Conservation (phyloP, 1,140 invertebrate species). For the Phymastichus coffea region DNA sequence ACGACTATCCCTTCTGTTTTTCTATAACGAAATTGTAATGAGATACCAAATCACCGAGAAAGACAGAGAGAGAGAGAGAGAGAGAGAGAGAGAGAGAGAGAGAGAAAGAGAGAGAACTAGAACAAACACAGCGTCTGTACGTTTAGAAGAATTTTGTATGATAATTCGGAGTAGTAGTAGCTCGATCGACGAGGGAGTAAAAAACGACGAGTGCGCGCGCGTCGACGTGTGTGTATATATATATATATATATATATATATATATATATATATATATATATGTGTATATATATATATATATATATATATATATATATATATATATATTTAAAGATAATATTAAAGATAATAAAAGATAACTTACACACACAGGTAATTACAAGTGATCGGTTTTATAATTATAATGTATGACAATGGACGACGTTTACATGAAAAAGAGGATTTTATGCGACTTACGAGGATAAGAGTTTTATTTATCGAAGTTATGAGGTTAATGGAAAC, state of each 20-base stretch:
- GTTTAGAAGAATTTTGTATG: slow-evolving; percentile 19
- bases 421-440: slow-evolving; percentile 4
- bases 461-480: background rate
- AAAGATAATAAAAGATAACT: too few species aligned
- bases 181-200: background rate
- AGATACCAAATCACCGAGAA: too few species aligned
- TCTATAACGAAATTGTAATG: background rate
- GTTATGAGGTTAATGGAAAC: background rate
- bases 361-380: too few species aligned
- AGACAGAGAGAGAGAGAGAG: too few species aligned
- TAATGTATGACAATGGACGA: slow-evolving; percentile 15
- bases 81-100: too few species aligned
- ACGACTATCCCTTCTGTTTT: slow-evolving; percentile 3
- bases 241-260: too few species aligned
- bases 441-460: slow-evolving; percentile 11
- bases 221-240: too few species aligned
- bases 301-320: too few species aligned
- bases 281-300: too few species aligned
- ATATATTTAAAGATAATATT: too few species aligned
- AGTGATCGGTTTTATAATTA: slow-evolving; percentile 26
- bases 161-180: background rate
- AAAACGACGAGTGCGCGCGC: background rate
- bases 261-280: too few species aligned
- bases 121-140: background rate
- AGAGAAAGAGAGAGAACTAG: too few species aligned